These are phyloP conservation scores for Hormaphis cornu DNA, from an alignment of 1,140 invertebrate species.

Conservation along the genomic window DNA sequence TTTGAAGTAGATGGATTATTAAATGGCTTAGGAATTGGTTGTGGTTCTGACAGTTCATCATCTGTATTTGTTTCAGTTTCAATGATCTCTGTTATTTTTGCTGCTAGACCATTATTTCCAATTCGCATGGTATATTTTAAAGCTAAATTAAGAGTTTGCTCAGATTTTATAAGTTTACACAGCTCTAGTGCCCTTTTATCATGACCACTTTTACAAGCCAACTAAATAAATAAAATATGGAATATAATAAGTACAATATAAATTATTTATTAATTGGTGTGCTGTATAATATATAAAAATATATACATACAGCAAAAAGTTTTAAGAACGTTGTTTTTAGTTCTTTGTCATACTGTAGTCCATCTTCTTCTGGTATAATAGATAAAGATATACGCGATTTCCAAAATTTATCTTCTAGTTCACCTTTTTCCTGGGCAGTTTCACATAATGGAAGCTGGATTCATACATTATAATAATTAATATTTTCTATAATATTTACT, in stretches of 20 bases:
- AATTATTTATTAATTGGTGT: not conserved
- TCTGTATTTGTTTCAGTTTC: not conserved
- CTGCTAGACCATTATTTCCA: slow-evolving; percentile 63
- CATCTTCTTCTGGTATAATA: slow-evolving; percentile 38
- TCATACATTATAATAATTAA: slow-evolving; percentile 23
- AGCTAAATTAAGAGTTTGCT: slow-evolving; percentile 67
- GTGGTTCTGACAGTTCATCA: not conserved
- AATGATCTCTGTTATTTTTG: slow-evolving; percentile 51
- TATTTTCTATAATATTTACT: slow-evolving; percentile 11
- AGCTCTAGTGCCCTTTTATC: slow-evolving; percentile 79
- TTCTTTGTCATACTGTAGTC: slow-evolving; percentile 52
- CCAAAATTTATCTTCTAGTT: slow-evolving; percentile 67
- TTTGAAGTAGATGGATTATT: not conserved
- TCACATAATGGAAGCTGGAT: slow-evolving; percentile 71
- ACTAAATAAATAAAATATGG: slow-evolving; percentile 46
- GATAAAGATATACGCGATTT: slow-evolving; percentile 39
- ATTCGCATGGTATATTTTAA: slow-evolving; percentile 75
- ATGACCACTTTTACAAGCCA: slow-evolving; percentile 69
- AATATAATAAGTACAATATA: slow-evolving; percentile 5
- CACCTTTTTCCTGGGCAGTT: slow-evolving; percentile 64
- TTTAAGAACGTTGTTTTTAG: slow-evolving; percentile 73
- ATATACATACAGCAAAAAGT: slow-evolving; percentile 68
- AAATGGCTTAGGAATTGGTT: not conserved
- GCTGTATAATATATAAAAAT: not conserved
- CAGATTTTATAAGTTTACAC: slow-evolving; percentile 68